Evolutionary conservation across 2,888 invertebrate species (phyloP), one percentile per base, ranked within the genome.

Genomic region (Serrognathus titanus): DNA sequence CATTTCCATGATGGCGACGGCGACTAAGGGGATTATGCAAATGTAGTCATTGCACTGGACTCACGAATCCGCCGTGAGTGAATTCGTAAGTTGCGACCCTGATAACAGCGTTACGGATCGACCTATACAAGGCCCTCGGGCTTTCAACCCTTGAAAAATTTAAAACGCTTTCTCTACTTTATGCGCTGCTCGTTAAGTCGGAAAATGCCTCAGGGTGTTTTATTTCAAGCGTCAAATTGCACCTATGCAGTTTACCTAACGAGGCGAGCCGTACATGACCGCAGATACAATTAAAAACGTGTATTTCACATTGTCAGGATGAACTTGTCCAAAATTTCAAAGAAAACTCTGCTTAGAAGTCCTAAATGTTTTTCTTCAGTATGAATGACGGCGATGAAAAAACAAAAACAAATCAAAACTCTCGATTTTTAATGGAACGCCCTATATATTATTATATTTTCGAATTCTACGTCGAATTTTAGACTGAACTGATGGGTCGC

Each of bases 21-120:
- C 67, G 65, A 64, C 72, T 70, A 69, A 70, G 67, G 69, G 70
- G 71, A 74, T 74, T 74, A 74, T 73, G 73, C 66, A 74, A 74
- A 74, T 74, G 73, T 70, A 73, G 73, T 73, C 72, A 74, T 73
- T 72, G 69, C 70, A 69, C 67, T 68, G 71, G 68, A 69, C 67
- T 57, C 53, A 49, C 57, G 50, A 67, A 61, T 64, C 63, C 61
- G 61, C 63, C 59, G 65, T 63, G 63, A 65, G 64, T 64, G 63
- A 63, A 67, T 67, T 68, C 66, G 63, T 65, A 62, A 67, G 64
- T 63, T 67, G 67, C 62, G 62, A 66, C 68, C 66, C 64, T 62
- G 69, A 69, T 70, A 71, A 71, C 68, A 67, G 60, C 65, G 67
- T 70, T 70, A 69, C 64, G 67, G 67, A 69, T 69, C 67, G 69